Percentiles rank a stretch among this genome's conserved stretches.
Evolutionary conservation across 2,888 invertebrate genomes (phyloP).

Genomic region (Catocala sponsa): DNA sequence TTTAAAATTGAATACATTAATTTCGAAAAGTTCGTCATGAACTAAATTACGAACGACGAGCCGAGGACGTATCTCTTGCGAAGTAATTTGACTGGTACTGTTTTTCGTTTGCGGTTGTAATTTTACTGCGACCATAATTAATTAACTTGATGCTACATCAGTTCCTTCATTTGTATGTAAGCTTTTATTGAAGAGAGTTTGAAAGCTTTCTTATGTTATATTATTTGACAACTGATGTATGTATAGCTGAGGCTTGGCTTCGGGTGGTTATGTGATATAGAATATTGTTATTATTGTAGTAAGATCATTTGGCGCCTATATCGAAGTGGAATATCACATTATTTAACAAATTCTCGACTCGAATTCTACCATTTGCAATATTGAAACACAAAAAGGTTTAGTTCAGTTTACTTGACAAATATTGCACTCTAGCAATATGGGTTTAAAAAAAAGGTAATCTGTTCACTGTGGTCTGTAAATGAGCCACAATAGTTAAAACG

Average conservation of each 20-base stretch:
- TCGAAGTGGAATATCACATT: no score
- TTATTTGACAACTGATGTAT: neutral
- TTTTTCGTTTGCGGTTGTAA: slow-evolving; percentile 54
- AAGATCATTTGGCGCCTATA: no score
- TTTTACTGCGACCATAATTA: slow-evolving; percentile 56
- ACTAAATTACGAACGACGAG: slow-evolving; percentile 59
- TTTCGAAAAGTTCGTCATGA: slow-evolving; percentile 66
- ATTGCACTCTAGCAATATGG: no score
- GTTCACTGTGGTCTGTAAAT: no score
- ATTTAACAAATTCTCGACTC: no score
- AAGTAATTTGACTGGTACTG: slow-evolving; percentile 62
- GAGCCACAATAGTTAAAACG: no score
- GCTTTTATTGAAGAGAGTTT: slow-evolving; percentile 36
- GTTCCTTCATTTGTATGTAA: slow-evolving; percentile 31
- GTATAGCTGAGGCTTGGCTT: neutral
- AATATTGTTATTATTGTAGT: no score
- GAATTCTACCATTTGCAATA: no score
- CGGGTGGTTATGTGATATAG: no score
- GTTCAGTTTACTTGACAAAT: no score
- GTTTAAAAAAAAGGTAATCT: no score
- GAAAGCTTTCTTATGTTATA: slow-evolving; percentile 11
- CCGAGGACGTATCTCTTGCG: slow-evolving; percentile 46
- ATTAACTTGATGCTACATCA: slow-evolving; percentile 55
- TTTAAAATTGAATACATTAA: slow-evolving; percentile 74
- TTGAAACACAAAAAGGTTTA: no score